These are phyloP conservation scores for Sipha maydis DNA, from an alignment of 2,888 invertebrate species.

Conservation along the genomic window DNA sequence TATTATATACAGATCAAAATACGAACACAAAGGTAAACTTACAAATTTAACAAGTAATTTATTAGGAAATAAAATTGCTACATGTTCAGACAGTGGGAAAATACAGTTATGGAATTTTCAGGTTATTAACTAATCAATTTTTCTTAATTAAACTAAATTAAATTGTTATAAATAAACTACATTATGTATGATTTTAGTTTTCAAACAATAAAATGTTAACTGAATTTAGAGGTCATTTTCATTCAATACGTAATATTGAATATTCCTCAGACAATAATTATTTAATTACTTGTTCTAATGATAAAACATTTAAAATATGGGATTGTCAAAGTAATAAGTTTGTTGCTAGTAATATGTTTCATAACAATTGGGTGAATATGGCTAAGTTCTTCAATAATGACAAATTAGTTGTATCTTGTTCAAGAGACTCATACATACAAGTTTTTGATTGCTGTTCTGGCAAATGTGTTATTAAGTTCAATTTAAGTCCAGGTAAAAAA, in stretches of 20 bases:
- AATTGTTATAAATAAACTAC: neutral
- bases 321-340: conserved; percentile 43
- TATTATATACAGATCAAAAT: conserved; percentile 24
- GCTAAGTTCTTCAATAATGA: conserved; percentile 49
- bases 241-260: conserved; percentile 18
- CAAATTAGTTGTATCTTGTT: conserved; percentile 46
- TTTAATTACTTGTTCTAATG: conserved; percentile 58
- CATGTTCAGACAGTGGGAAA: conserved; percentile 50
- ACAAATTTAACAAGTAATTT: conserved; percentile 6
- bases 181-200: conserved; percentile 20
- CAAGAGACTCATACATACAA: conserved; percentile 50
- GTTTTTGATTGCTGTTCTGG: conserved; percentile 52
- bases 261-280: conserved; percentile 37
- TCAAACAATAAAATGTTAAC: conserved; percentile 25
- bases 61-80: conserved; percentile 40
- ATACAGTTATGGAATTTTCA: conserved; percentile 48
- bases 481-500: conserved; percentile 28
- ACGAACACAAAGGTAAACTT: conserved; percentile 30
- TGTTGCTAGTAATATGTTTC: conserved; percentile 54
- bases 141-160: neutral
- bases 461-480: conserved; percentile 42
- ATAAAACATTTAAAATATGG: conserved; percentile 61
- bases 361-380: conserved; percentile 47
- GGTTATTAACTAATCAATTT: neutral
- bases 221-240: conserved; percentile 49